Evolutionary conservation across 2,797 vertebrate species (phyloP), one percentile per base, ranked within the genome.

Genomic region (Aplochiton taeniatus): DNA sequence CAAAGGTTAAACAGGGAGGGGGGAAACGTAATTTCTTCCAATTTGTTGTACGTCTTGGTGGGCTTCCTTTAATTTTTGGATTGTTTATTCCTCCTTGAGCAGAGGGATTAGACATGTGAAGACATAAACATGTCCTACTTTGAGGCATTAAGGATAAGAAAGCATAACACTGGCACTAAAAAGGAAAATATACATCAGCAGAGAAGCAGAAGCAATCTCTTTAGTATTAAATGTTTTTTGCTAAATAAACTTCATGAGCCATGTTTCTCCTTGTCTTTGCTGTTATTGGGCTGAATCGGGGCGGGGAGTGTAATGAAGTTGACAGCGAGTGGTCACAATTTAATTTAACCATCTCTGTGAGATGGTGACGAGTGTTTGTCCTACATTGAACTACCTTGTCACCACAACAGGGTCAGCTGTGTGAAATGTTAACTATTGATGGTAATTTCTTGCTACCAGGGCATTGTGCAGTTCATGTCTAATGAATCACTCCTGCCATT

Each of bases 291-390:
- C 74, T 60, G 61, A 53, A 62, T 65, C 68, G 60, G 61, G 60
- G 55, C 64, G 1, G n/a, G n/a, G 64, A 58, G 57, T 31, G 74
- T 64, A 81, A 72, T 71, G 59, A 73, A 69, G 70, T 69, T 76
- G 76, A 81, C 66, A 58, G 75, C 58, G 60, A 68, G 65, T 58
- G 46, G 75, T 42, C 60, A 61, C 55, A 52, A 63, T 71, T 67
- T 76, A 49, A 82, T 86, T 75, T 75, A 50, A 47, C 44, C 46
- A 5, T 69, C 48, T 65, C 60, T 70, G 18, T 65, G 62, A 65
- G 44, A 12, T 54, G 65, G 56, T 13, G 18, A 20, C 17, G 18
- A 19, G 72, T 72, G 76, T 73, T 69, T 63, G 44, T 56, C 45
- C n/a, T 42, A 6, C 50, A 65, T 55, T 57, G 13, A 16, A 52